Percentiles rank a stretch among this genome's conserved stretches.
Conservation (phyloP, 2,113 vertebrate genomes). For the Chlorodrepanis virens region DNA sequence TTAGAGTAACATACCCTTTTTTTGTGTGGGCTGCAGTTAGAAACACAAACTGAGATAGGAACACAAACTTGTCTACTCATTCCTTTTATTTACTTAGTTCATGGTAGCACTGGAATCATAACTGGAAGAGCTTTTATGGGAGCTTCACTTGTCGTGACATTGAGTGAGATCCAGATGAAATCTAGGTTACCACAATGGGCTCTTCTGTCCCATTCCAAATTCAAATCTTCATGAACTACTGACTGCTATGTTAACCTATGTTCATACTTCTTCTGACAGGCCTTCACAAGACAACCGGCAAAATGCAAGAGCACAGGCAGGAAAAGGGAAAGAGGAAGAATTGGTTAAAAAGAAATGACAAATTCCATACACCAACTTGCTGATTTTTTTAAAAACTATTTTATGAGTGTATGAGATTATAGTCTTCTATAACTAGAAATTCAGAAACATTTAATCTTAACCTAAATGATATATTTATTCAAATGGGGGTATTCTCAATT, state of each 20-base stretch:
- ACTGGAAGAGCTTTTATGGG: neutral
- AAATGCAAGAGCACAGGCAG: neutral
- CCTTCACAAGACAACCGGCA: neutral
- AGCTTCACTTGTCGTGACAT: neutral
- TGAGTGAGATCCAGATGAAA: neutral
- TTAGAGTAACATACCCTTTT: neutral
- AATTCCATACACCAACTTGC: neutral
- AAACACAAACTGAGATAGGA: neutral
- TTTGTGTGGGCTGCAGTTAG: neutral
- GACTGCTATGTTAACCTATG: accelerated
- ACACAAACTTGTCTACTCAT: neutral
- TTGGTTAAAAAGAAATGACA: neutral
- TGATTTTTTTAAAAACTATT: neutral
- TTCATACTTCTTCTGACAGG: neutral
- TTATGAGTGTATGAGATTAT: neutral
- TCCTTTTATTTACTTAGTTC: neutral
- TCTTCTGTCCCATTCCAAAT: neutral
- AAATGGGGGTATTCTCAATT: neutral
- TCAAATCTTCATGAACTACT: neutral
- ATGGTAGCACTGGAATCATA: neutral
- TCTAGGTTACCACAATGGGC: neutral
- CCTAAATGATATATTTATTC: neutral
- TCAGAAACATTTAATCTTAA: neutral
- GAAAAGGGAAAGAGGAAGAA: neutral
- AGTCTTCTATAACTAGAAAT: neutral